Evolutionary conservation across 2,113 vertebrate species (phyloP), one percentile per base, ranked within the genome.

Genomic region (Laterallus jamaicensis): DNA sequence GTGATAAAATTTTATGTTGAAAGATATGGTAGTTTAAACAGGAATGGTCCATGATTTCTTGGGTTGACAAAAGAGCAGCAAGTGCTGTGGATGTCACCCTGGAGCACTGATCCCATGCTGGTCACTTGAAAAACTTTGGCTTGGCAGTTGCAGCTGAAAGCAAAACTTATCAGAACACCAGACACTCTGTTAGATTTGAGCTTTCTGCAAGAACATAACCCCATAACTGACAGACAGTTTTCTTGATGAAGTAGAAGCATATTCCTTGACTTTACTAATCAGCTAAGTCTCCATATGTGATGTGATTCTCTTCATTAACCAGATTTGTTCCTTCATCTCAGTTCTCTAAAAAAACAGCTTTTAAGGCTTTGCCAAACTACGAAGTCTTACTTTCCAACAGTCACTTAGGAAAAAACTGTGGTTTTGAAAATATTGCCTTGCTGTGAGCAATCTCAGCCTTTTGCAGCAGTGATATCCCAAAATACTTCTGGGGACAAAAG

Each of bases 361-460:
- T 68, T 37, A 75, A 86, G 67, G 9, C 24, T 92, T 75, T 84
- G 29, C 58, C 85, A 85, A 81, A 37, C 44, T 80, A 66, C 67
- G 82, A 63, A 40, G 77, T 94, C 76, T 90, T 86, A 60, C 77
- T 88, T 95, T 91, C 62, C 83, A 62, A 59, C 60, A 91, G 55
- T 42, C 52, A 73, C 35, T 86, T 70, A 74, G 32, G 42, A 90
- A 93, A 96, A 94, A 86, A 16, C 44, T 17, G 13, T 21, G 4
- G 4, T 35, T 83, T 92, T 60, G 49, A 86, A 86, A 95, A 86
- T 84, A 83, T 4, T 86, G 44, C 49, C 55, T 88, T 93, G 71
- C 76, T 63, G 35, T 83, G 52, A 96, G 73, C 55, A 69, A 54
- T 80, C 29, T 68, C 52, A 92, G 76, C 29, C 76, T 88, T 92